Base-by-base conservation (phyloP, 2,888 invertebrate species). In the Pheosia tremula region DNA sequence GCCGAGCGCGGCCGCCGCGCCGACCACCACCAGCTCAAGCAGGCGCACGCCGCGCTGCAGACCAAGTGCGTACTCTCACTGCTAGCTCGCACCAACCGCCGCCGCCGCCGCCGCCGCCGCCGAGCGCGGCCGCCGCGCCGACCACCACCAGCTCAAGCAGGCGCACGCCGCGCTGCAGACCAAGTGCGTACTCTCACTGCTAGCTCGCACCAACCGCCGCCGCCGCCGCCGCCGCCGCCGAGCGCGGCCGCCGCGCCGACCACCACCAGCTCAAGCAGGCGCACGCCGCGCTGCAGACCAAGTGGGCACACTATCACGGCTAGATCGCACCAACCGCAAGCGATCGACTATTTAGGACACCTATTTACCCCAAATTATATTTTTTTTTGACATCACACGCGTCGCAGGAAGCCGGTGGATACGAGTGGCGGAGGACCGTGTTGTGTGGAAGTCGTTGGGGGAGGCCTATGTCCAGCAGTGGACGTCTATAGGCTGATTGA, bases 131-230 rank as follows among this genome's bases (percentile, higher is more conserved):
- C 84, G 88, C 8, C 81, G 85, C 64, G 82, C 96, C 75, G 97
- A 98, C 87, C 94, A 97, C 79, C 93, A 95, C 62, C 96, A 96
- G 80, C 95, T 98, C 84, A 97, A 97, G 90, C 96, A 97, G 83
- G 97, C 98, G 83, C 96, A 98, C 85, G 98, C 98, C 79, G 96
- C 97, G 83, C 93, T 98, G 77, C 98, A 98, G 85, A 96, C 96
- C 85, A 97, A 97, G 96, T 96, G 39, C 66, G 49, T 57, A 62
- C 62, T 67, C 57, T 60, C 63, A 59, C 47, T 41, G 37, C 52
- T 11, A n/a, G n/a, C n/a, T n/a, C n/a, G n/a, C n/a, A n/a, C n/a
- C n/a, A n/a, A n/a, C 3, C 82, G n/a, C n/a, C n/a, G n/a, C n/a
- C n/a, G 86, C 85, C 53, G 80, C 83, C 56, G 83, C 80, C 24